Evolutionary conservation across 2,888 invertebrate species (phyloP), one percentile per base, ranked within the genome.

Genomic region (Chrysodeixis includens): DNA sequence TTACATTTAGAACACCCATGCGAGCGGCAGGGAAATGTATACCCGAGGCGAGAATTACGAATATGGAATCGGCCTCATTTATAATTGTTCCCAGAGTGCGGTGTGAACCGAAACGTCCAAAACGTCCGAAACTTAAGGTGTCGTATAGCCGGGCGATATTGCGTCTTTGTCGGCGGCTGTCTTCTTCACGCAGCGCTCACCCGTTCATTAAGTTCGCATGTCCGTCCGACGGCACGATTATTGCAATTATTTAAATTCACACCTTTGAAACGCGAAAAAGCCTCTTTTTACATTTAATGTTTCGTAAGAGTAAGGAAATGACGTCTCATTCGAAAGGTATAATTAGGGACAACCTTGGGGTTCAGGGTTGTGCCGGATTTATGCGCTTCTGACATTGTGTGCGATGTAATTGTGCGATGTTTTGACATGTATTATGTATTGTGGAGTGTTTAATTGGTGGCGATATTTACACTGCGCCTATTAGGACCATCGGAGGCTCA

Each of bases 211-310:
- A 89, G 87, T 89, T 93, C 85, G 93, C 94, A 92, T 94, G 94
- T 92, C 90, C 85, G 86, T 90, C 89, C 84, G 88, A 87, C 88
- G 84, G 71, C 79, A 76, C 86, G 91, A 94, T 94, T 94, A 94
- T 94, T 94, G 94, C 94, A 94, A 95, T 95, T 94, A 94, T 95
- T 95, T 94, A 95, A 94, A 95, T 94, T 95, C 94, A 94, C 95
- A 94, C 95, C 94, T 95, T 93, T 89, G 92, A 87, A 91, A 91
- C 83, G 85, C 88, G 90, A 93, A 94, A 94, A 94, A 92, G 88
- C 88, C 90, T 90, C 90, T 92, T 94, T 93, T 93, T 91, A 90
- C 85, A 90, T 86, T 93, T 93, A 93, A 95, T 92, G 91, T 94
- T 94, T 93, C 92, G 93, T 90, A 93, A 94, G 91, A 87, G 92